These are phyloP conservation scores for Diarsia mendica DNA, from an alignment of 2,888 invertebrate species.

Conservation along the genomic window DNA sequence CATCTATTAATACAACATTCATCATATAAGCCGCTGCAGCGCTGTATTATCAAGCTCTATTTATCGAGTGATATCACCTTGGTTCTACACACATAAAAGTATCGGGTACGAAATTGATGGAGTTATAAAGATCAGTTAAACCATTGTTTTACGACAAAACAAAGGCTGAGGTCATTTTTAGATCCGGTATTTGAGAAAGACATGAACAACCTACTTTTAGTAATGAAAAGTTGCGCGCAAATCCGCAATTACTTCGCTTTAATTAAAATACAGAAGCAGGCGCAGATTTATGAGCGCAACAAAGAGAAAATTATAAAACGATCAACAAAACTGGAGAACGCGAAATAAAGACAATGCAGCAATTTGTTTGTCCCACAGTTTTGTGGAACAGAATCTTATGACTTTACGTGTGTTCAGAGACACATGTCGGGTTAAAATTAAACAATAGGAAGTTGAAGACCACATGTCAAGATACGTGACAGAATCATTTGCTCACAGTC, in stretches of 20 bases:
- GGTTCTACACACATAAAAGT: conserved; percentile 55
- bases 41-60: conserved; percentile 61
- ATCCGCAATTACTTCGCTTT: conserved; percentile 19
- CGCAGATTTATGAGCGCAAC: conserved; percentile 22
- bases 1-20: conserved; percentile 49
- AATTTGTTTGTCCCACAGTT: conserved; percentile 57
- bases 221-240: conserved; percentile 27
- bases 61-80: conserved; percentile 64
- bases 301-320: conserved; percentile 55
- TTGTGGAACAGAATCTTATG: conserved; percentile 47
- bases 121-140: conserved; percentile 55
- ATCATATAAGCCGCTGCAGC: conserved; percentile 65
- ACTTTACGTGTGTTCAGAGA: conserved; percentile 3
- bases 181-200: conserved; percentile 52
- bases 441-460: conserved; percentile 49
- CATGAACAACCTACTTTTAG: conserved; percentile 29
- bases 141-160: conserved; percentile 57
- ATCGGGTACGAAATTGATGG: conserved; percentile 53
- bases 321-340: conserved; percentile 37
- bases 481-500: conserved; percentile 4
- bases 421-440: conserved; percentile 36
- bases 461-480: conserved; percentile 10
- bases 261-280: conserved; percentile 31
- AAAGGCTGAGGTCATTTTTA: conserved; percentile 53
- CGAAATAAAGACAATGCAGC: conserved; percentile 50